phyloP scores from a whole-genome alignment of 2,888 invertebrate genomes.

The Platycnemis pennipes region DNA sequence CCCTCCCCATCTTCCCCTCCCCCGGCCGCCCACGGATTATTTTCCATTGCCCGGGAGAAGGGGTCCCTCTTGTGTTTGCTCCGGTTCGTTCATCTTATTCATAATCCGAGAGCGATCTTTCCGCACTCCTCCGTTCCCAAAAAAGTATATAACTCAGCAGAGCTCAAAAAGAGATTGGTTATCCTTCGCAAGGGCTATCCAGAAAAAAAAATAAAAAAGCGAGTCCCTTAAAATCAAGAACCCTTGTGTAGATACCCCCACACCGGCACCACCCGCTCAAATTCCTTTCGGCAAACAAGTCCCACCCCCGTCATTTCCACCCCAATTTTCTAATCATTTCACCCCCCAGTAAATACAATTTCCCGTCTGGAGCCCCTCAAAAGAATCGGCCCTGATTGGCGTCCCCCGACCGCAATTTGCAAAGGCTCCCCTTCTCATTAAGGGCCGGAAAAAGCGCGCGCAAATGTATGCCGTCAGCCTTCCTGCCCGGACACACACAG shows the following conservation, averaged over 20 bases:
- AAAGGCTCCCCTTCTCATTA: not conserved
- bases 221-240: not conserved
- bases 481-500: too few species aligned
- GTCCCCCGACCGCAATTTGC: not conserved
- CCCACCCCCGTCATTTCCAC: not conserved
- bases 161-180: not conserved
- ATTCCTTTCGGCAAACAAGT: not conserved
- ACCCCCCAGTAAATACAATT: not conserved
- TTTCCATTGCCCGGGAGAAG: too few species aligned
- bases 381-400: not conserved
- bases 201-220: not conserved
- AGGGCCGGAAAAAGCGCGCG: too few species aligned
- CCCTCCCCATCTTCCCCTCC: not conserved
- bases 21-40: not conserved
- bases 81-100: too few species aligned
- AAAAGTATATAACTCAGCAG: not conserved
- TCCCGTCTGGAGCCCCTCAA: not conserved
- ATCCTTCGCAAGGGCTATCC: not conserved
- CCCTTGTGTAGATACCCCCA: not conserved
- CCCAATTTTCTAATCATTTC: not conserved
- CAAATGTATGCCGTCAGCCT: too few species aligned
- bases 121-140: too few species aligned
- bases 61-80: too few species aligned
- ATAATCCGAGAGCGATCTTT: too few species aligned
- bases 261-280: not conserved